A percentile compares a stretch with the other conserved stretches of the same genome.
Evolutionary conservation across 2,113 vertebrate species (phyloP).

Genomic region (Spea bombifrons): DNA sequence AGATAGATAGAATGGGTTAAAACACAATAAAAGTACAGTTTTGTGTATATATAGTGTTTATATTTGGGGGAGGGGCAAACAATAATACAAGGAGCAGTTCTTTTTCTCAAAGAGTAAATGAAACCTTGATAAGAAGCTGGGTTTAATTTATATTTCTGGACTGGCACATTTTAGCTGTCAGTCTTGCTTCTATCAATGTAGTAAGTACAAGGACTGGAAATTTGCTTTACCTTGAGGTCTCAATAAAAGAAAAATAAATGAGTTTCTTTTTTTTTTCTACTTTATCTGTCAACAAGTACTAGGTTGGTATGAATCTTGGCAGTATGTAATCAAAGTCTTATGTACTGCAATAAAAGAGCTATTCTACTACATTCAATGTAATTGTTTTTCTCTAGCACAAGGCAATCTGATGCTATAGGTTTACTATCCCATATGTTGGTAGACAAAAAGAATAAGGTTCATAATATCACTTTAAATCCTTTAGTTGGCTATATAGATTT

Average conservation of each 20-base stretch:
- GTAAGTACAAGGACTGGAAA: conserved; percentile 71
- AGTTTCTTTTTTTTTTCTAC: conserved; percentile 71
- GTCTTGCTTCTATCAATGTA: conserved; percentile 61
- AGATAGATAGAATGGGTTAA: too few species aligned
- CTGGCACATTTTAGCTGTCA: conserved; percentile 65
- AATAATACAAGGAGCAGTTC: conserved; percentile 62
- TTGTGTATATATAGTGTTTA: neutral
- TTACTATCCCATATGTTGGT: conserved; percentile 53
- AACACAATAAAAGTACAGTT: conserved; percentile 8
- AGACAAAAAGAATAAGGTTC: conserved; percentile 34
- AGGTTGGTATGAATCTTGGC: conserved; percentile 69
- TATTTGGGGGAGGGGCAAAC: conserved; percentile 51
- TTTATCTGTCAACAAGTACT: conserved; percentile 75
- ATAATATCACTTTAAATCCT: conserved; percentile 41
- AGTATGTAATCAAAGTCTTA: conserved; percentile 71
- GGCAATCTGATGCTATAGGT: conserved; percentile 53
- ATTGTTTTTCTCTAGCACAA: conserved; percentile 65
- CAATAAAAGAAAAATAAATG: conserved; percentile 75
- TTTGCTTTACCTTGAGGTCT: conserved; percentile 72
- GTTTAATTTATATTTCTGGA: conserved; percentile 71
- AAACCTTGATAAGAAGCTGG: conserved; percentile 67
- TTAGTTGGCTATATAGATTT: conserved; percentile 20
- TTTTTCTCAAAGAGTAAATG: conserved; percentile 63
- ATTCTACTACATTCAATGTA: conserved; percentile 63
- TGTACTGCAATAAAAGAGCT: conserved; percentile 66